Evolutionary conservation across 2,888 invertebrate species (phyloP).

Genomic region (Melieria picta): DNA sequence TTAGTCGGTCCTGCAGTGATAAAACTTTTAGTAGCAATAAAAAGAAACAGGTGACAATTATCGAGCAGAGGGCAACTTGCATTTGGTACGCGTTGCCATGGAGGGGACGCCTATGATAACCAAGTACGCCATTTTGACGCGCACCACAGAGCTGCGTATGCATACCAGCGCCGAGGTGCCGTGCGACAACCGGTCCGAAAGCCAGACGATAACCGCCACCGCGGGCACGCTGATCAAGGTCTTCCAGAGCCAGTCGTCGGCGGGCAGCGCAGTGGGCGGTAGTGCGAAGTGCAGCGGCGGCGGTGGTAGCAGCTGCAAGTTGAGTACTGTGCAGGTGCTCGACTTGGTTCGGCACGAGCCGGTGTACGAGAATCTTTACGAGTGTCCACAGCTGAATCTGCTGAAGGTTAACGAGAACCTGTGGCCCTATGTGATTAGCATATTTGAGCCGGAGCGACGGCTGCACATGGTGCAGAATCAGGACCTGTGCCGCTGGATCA

Average conservation of each 20-base stretch:
- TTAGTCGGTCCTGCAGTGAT: conserved; percentile 28
- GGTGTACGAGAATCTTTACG: conserved; percentile 55
- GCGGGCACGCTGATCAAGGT: conserved; percentile 53
- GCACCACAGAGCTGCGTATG: conserved; percentile 42
- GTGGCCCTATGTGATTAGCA: conserved; percentile 69
- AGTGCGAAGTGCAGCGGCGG: conserved; percentile 12
- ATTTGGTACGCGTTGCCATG: not conserved
- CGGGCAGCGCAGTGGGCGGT: conserved; percentile 5
- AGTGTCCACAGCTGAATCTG: conserved; percentile 51
- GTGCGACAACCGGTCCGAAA: conserved; percentile 26
- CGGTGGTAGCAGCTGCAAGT: conserved; percentile 40
- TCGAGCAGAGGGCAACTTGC: too few species aligned
- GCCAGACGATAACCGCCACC: conserved; percentile 37
- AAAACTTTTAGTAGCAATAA: conserved; percentile 14
- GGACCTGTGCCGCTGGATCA: conserved; percentile 66
- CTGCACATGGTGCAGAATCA: conserved; percentile 67
- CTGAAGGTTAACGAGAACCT: conserved; percentile 57
- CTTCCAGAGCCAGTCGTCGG: conserved; percentile 38
- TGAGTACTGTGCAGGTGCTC: conserved; percentile 53
- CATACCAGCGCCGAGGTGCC: conserved; percentile 40
- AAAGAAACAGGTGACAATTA: not conserved
- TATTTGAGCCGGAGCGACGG: conserved; percentile 68
- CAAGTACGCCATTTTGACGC: conserved; percentile 50
- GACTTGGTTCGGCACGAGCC: conserved; percentile 49
- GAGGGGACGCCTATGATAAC: conserved; percentile 24